Conservation (phyloP, 2,113 vertebrate species). For the Pelmatolapia mariae region DNA sequence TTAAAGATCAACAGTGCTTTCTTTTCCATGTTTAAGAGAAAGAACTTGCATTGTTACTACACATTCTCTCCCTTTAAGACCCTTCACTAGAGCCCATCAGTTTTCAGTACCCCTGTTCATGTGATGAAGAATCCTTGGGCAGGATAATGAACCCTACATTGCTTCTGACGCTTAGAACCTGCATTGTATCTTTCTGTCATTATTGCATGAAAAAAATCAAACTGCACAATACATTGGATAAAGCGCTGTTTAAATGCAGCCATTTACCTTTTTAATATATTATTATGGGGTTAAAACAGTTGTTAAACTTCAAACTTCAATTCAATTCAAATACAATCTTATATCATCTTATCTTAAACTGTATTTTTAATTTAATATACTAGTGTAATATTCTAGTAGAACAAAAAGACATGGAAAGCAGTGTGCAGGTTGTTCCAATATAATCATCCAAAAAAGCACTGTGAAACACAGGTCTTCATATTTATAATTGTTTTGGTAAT, state of each 20-base stretch:
- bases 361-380: background rate
- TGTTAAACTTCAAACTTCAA: background rate
- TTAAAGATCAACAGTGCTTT: background rate
- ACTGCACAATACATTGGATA: background rate
- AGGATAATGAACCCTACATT: background rate
- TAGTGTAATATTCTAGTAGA: background rate
- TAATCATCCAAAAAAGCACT: background rate
- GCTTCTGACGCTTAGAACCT: background rate
- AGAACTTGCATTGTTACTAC: background rate
- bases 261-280: background rate
- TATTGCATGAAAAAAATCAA: background rate
- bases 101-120: background rate
- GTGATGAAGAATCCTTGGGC: background rate
- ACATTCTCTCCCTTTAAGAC: background rate
- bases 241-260: background rate
- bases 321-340: background rate
- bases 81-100: background rate
- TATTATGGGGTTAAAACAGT: background rate
- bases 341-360: background rate
- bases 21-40: background rate
- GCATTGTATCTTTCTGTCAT: background rate
- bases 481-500: constrained; percentile 18
- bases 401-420: background rate
- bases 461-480: background rate
- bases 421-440: background rate